phyloP scores from a whole-genome alignment of 2,888 invertebrate species.

The Drosophila cracens region DNA sequence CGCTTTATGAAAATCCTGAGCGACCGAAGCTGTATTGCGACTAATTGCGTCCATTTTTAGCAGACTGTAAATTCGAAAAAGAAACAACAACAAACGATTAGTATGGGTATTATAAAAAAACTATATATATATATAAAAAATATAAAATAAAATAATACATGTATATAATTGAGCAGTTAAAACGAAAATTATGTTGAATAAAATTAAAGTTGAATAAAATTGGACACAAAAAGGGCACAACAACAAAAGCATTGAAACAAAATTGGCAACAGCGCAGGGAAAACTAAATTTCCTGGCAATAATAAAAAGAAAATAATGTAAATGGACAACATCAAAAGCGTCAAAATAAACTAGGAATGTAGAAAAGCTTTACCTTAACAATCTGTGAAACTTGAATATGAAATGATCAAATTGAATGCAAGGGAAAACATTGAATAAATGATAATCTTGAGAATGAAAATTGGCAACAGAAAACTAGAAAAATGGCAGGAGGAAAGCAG shows the following conservation, averaged over 20 bases:
- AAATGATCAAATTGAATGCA: background rate
- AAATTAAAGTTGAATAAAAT: background rate
- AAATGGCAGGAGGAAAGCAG: background rate
- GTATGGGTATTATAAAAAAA: conserved; percentile 1
- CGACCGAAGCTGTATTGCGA: conserved; percentile 85
- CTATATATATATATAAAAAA: background rate
- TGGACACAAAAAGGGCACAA: background rate
- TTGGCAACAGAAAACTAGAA: background rate
- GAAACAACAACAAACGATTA: background rate
- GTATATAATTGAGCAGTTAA: background rate
- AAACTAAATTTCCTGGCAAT: background rate
- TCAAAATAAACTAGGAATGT: background rate
- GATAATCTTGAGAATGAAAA: conserved; percentile 3
- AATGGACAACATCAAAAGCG: conserved; percentile 1
- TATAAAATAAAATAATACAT: background rate
- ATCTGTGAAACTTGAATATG: background rate
- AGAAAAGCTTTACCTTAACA: no score
- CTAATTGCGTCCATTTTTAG: conserved; percentile 85
- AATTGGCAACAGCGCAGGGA: conserved; percentile 7
- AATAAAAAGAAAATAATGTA: background rate
- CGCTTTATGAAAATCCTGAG: conserved; percentile 89
- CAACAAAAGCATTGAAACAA: conserved; percentile 1
- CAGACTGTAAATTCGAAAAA: conserved; percentile 75
- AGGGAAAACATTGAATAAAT: background rate
- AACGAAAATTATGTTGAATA: no score